Percentiles rank a stretch among this genome's conserved stretches.
phyloP scores from a whole-genome alignment of 2,888 invertebrate genomes.

The Drosophila emarginata region DNA sequence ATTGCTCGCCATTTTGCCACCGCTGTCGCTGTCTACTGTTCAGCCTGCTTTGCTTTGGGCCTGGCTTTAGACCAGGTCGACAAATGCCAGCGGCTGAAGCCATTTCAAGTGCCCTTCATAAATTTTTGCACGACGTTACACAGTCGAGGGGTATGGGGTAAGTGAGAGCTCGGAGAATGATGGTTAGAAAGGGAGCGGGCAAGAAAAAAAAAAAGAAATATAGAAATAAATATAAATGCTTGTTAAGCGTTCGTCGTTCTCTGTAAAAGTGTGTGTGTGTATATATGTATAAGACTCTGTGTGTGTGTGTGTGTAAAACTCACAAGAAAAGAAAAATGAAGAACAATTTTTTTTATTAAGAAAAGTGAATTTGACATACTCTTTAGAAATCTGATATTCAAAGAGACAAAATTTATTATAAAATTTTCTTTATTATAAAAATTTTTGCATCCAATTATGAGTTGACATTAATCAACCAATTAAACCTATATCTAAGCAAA shows the following conservation, averaged over 20 bases:
- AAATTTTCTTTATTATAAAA: neutral
- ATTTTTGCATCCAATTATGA: neutral
- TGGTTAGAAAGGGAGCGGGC: conserved; percentile 4
- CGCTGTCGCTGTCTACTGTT: conserved; percentile 15
- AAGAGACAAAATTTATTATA: neutral
- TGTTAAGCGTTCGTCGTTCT: conserved; percentile 42
- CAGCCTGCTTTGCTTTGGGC: conserved; percentile 19
- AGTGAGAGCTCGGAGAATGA: neutral
- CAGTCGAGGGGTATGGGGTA: neutral
- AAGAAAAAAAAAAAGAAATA: conserved; percentile 35
- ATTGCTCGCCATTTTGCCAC: conserved; percentile 72
- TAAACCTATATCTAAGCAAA: neutral
- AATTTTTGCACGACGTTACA: conserved; percentile 54
- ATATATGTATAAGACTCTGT: too few relatives aligned
- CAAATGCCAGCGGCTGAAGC: conserved; percentile 23
- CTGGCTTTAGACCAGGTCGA: conserved; percentile 15
- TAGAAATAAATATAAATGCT: conserved; percentile 58
- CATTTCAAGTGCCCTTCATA: conserved; percentile 61
- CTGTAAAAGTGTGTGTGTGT: conserved; percentile 10
- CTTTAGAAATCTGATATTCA: neutral
- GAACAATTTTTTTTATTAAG: neutral
- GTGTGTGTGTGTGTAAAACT: conserved; percentile 4
- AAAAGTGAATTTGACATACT: conserved; percentile 6
- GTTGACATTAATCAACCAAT: neutral
- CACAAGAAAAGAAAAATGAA: conserved; percentile 11